Base-by-base conservation (phyloP, 2,888 invertebrate species). In the Neoscelio sp. region DNA sequence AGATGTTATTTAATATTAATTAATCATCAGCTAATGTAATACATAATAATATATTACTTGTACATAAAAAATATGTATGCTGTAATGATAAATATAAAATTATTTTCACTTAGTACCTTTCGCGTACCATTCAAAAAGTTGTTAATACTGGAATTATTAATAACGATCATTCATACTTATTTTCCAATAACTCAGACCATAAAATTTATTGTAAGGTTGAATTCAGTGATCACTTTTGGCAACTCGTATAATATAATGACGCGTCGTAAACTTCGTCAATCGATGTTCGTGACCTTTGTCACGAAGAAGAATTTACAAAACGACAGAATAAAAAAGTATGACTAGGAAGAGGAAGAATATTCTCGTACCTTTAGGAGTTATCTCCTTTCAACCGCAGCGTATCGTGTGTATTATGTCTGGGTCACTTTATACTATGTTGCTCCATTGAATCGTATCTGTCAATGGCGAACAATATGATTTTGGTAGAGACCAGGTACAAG, bases 381-480 rank as follows among this genome's bases (percentile, higher is more conserved):
- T 38, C 12, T 13, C 13, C 12, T 7, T 23, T 2, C 17, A 18
- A 35, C 33, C 10, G 33, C 40, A 26, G 26, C 40, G 12, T 40
- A 20, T 46, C 0, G 4, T 50, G 73, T 60, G 54, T 60, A 68
- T 80, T 64, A 68, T 67, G 58, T 23, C 18, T 42, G 76, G 81
- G 80, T 83, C 81, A 82, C 81, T 81, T 64, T 67, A 75, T 58
- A 56, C 73, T 64, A 20, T 42, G 80, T 67, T 73, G 78, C 82
- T 85, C 83, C 86, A 87, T 87, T 88, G 85, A 87, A 87, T 87
- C 85, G 85, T 88, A 87, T 84, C 86, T 87, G 88, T 88, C 86
- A 88, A 87, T 86, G 85, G 82, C 70, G 84, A 85, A 86, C 85
- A 85, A 83, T 87, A 86, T 85, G 52, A 46, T 54, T 52, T 52